These are phyloP conservation scores for Tetragonisca angustula DNA, from an alignment of 2,888 invertebrate species.

Conservation along the genomic window DNA sequence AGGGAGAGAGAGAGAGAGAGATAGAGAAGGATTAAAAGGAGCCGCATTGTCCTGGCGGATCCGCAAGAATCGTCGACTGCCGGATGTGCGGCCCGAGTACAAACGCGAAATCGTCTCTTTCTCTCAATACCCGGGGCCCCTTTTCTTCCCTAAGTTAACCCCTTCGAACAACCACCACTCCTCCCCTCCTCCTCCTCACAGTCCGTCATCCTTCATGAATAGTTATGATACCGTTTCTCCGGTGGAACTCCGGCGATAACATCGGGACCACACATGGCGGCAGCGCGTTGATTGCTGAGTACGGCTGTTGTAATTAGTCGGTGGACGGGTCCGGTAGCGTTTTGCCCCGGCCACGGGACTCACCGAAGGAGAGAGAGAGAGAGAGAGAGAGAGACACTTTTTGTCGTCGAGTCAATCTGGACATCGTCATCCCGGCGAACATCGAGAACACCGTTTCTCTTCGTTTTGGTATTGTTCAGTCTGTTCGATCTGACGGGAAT, in stretches of 20 bases:
- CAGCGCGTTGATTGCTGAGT: slow-evolving; percentile 39
- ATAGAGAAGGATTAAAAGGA: slow-evolving; percentile 66
- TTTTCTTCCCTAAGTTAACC: slow-evolving; percentile 37
- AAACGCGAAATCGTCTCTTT: slow-evolving; percentile 67
- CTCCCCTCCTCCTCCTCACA: background rate
- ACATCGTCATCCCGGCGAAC: background rate
- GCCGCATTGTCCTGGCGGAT: slow-evolving; percentile 77
- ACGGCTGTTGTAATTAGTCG: slow-evolving; percentile 52
- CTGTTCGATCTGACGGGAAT: background rate
- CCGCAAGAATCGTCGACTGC: slow-evolving; percentile 67
- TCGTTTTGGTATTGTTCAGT: background rate
- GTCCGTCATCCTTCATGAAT: slow-evolving; percentile 66
- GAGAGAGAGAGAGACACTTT: slow-evolving; percentile 9
- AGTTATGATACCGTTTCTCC: slow-evolving; percentile 70
- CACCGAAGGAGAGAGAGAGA: background rate
- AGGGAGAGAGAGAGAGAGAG: background rate
- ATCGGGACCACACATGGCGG: slow-evolving; percentile 55
- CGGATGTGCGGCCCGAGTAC: slow-evolving; percentile 75
- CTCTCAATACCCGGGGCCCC: slow-evolving; percentile 11
- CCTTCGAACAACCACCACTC: slow-evolving; percentile 46
- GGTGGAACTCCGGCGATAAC: slow-evolving; percentile 53
- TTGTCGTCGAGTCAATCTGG: slow-evolving; percentile 10
- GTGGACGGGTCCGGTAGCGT: slow-evolving; percentile 28
- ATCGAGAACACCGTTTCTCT: background rate
- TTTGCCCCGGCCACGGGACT: slow-evolving; percentile 10